Conservation (phyloP, 2,888 invertebrate species). For the Agrochola macilenta region DNA sequence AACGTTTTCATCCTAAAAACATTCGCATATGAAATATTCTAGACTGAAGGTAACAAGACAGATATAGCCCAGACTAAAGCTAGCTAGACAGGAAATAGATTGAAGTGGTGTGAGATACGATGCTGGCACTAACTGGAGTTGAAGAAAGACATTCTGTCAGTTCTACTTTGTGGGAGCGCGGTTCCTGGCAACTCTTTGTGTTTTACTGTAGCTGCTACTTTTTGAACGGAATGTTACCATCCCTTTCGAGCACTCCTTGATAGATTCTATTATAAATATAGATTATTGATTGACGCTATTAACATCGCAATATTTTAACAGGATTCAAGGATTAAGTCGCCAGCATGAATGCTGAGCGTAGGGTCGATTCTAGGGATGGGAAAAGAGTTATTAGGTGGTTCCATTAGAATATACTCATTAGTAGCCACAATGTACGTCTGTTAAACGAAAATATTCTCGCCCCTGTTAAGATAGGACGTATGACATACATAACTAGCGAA, state of each 20-base stretch:
- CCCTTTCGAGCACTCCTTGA: background rate
- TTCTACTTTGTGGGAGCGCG: slow-evolving; percentile 21
- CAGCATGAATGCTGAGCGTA: too few relatives aligned
- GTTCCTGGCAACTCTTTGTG: slow-evolving; percentile 35
- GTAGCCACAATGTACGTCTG: background rate
- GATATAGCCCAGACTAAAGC: slow-evolving; percentile 35
- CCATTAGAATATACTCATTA: background rate
- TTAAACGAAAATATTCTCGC: background rate
- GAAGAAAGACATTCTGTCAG: slow-evolving; percentile 36
- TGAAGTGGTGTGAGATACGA: slow-evolving; percentile 46
- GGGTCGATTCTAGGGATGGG: background rate
- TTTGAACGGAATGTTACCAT: background rate
- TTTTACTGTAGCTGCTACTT: slow-evolving; percentile 15
- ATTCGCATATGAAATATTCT: slow-evolving; percentile 45
- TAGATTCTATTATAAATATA: background rate
- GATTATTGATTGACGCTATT: too few relatives aligned
- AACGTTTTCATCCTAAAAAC: slow-evolving; percentile 37
- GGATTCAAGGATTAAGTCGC: too few relatives aligned
- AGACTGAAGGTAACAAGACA: slow-evolving; percentile 47
- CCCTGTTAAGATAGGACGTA: background rate
- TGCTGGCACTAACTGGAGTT: slow-evolving; percentile 19
- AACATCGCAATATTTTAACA: too few relatives aligned
- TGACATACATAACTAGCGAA: too few relatives aligned
- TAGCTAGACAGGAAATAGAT: slow-evolving; percentile 57
- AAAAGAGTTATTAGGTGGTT: background rate